These are phyloP conservation scores for Plebejus argus DNA, from an alignment of 2,888 invertebrate species.

Conservation along the genomic window DNA sequence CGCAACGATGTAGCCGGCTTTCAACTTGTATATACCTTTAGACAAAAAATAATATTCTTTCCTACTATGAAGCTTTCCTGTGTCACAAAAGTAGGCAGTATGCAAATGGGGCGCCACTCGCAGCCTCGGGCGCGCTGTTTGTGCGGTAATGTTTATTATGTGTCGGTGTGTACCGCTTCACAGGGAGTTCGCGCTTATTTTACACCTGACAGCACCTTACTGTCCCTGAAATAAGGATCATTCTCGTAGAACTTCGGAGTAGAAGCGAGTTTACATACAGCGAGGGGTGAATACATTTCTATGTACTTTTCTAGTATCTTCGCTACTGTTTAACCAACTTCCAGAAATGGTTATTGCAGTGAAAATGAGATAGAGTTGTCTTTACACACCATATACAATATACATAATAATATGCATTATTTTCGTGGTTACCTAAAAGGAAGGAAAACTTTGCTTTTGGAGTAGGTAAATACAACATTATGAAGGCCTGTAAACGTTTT, in stretches of 20 bases:
- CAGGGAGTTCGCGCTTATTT: neutral
- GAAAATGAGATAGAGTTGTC: neutral
- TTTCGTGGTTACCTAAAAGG: no score
- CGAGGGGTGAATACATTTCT: conserved; percentile 47
- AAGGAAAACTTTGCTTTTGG: no score
- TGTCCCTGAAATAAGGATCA: neutral
- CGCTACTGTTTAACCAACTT: neutral
- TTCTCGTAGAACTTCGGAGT: neutral
- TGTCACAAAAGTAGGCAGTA: conserved; percentile 52
- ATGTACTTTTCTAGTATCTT: conserved; percentile 19
- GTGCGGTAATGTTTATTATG: conserved; percentile 63
- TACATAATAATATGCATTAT: no score
- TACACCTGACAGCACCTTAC: neutral
- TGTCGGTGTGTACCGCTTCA: conserved; percentile 49
- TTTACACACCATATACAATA: no score
- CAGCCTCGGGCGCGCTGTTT: conserved; percentile 56
- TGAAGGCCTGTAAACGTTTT: no score
- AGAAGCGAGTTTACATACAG: conserved; percentile 46
- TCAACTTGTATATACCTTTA: no score
- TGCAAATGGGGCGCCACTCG: conserved; percentile 58
- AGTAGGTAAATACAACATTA: no score
- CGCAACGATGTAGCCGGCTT: no score
- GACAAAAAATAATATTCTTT: no score
- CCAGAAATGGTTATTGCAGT: neutral
- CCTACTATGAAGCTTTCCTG: neutral